Conservation (phyloP, 2,797 vertebrate species). For the Momotus momota region DNA sequence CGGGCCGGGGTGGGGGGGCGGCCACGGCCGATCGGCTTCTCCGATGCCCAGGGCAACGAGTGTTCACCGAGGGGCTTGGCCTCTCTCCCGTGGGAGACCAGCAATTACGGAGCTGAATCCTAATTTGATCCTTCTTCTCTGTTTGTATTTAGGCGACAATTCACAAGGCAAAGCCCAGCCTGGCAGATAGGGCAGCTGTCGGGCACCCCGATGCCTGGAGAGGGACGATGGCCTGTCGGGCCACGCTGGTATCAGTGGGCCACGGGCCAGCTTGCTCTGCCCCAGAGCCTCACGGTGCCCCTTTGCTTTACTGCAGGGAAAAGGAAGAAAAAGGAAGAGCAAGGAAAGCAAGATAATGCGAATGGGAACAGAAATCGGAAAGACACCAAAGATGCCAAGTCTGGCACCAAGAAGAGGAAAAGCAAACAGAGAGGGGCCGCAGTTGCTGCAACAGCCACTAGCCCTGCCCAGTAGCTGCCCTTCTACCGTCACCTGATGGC, state of each 20-base stretch:
- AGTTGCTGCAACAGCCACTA: conserved; percentile 76
- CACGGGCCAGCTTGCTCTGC: accelerated
- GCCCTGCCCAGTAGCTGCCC: conserved; percentile 82
- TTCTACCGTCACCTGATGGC: conserved; percentile 4
- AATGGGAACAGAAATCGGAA: conserved; percentile 76
- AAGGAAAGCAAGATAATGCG: conserved; percentile 77
- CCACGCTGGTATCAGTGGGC: not conserved
- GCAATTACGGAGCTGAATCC: not conserved
- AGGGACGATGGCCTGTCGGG: accelerated
- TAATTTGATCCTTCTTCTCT: not conserved
- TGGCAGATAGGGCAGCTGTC: not conserved
- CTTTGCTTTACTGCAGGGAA: conserved; percentile 13
- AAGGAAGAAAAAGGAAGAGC: conserved; percentile 75
- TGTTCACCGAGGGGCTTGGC: not conserved
- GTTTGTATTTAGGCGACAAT: not conserved
- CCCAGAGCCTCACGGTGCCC: not conserved
- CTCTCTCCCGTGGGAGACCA: not conserved
- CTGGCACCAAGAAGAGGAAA: conserved; percentile 85
- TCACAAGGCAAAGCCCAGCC: not conserved
- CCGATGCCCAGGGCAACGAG: not conserved
- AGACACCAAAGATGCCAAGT: conserved; percentile 77
- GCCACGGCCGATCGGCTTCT: not conserved
- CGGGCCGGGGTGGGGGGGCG: not conserved
- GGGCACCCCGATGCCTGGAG: not conserved
- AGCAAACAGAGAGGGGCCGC: conserved; percentile 82